A percentile compares a stretch with the other conserved stretches of the same genome.
Conservation (phyloP, 2,888 invertebrate genomes). For the Therioaphis trifolii region DNA sequence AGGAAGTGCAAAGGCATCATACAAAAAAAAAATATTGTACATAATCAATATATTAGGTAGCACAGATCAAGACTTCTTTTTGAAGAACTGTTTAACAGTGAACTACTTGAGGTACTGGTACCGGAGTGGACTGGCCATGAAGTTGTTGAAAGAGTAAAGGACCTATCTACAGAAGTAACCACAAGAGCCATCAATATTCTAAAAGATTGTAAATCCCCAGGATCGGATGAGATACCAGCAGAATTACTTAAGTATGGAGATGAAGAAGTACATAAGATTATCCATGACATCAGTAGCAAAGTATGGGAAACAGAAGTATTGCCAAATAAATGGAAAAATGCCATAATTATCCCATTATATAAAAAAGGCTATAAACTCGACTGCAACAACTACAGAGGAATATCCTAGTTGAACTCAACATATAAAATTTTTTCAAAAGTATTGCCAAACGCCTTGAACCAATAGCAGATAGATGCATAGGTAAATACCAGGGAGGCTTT, state of each 20-base stretch:
- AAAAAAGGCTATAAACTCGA: too few relatives aligned
- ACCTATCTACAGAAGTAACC: constrained; percentile 55
- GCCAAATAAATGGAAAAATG: constrained; percentile 43
- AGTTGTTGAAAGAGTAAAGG: too few relatives aligned
- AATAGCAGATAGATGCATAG: constrained; percentile 38
- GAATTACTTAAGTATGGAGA: constrained; percentile 57
- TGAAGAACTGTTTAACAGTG: too few relatives aligned
- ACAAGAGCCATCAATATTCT: constrained; percentile 44
- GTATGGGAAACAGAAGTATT: constrained; percentile 58
- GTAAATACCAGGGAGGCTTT: constrained; percentile 54
- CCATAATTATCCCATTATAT: too few relatives aligned
- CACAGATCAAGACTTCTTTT: constrained; percentile 6
- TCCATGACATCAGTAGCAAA: constrained; percentile 25
- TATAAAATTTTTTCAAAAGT: constrained; percentile 63
- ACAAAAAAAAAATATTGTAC: constrained; percentile 4
- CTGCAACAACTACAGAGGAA: too few relatives aligned
- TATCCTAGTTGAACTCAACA: constrained; percentile 54
- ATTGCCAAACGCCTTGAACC: constrained; percentile 38
- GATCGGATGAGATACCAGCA: constrained; percentile 47
- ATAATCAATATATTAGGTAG: constrained; percentile 3
- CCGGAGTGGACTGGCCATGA: constrained; percentile 16
- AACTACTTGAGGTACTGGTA: constrained; percentile 1
- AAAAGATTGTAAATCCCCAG: constrained; percentile 59
- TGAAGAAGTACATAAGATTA: constrained; percentile 39
- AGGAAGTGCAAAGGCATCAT: constrained; percentile 7